Evolutionary conservation across 1,140 invertebrate genomes (phyloP).

Genomic region (Steinernema khuongi): DNA sequence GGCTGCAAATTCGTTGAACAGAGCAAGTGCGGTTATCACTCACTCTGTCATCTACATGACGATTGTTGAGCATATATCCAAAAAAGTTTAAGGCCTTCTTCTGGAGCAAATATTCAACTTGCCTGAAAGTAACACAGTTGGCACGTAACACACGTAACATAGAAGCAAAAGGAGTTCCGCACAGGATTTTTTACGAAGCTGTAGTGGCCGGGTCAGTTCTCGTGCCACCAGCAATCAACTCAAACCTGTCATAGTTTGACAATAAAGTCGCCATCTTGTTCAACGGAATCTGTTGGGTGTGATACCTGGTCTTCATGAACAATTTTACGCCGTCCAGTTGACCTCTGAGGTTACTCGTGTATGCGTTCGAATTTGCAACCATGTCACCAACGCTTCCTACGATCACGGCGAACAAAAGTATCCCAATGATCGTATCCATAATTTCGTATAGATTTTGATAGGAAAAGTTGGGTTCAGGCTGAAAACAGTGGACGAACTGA

Average conservation of each 20-base stretch:
- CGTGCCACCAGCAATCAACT: too few species aligned
- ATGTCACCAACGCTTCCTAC: conserved; percentile 10
- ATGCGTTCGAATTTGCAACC: neutral
- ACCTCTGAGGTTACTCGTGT: neutral
- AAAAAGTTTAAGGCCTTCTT: neutral
- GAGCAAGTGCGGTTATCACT: neutral
- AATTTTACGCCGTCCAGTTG: neutral
- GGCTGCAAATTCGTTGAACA: neutral
- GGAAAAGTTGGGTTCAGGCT: neutral
- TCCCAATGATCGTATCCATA: neutral
- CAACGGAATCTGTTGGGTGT: too few species aligned
- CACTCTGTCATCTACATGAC: conserved; percentile 1
- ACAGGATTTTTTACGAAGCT: too few species aligned
- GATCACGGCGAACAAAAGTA: neutral
- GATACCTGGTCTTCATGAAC: neutral
- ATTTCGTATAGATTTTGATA: conserved; percentile 2
- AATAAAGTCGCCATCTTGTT: too few species aligned
- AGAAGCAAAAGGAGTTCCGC: too few species aligned
- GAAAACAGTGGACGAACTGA: neutral
- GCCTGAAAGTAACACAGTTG: too few species aligned
- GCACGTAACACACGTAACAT: too few species aligned
- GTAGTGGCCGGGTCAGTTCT: too few species aligned
- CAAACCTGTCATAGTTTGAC: too few species aligned
- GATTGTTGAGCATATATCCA: conserved; percentile 1
- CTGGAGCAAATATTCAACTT: neutral